phyloP scores from a whole-genome alignment of 2,888 invertebrate species.

The Lumbricus terrestris region DNA sequence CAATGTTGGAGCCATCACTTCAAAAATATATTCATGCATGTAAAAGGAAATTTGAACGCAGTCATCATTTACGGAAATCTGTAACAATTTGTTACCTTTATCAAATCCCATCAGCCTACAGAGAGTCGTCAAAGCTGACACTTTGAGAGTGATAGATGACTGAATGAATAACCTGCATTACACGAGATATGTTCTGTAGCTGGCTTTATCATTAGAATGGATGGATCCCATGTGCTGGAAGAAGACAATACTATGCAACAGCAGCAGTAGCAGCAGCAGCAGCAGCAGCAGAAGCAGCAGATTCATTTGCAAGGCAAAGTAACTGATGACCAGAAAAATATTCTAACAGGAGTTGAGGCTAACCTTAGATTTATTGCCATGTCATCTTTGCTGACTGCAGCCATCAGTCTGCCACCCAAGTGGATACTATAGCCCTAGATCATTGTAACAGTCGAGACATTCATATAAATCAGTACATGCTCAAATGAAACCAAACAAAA shows the following conservation, averaged over 20 bases:
- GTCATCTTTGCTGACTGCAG: slow-evolving; percentile 7
- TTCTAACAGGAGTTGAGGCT: not conserved
- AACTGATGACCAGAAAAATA: not conserved
- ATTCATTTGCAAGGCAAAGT: slow-evolving; percentile 17
- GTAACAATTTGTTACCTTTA: not conserved
- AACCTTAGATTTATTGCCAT: slow-evolving; percentile 12
- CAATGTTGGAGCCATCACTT: too few species aligned
- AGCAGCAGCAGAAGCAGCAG: not conserved
- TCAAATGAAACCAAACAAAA: slow-evolving; percentile 3
- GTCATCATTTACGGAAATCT: not conserved
- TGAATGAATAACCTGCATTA: not conserved
- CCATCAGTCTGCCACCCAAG: not conserved
- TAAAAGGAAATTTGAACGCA: not conserved
- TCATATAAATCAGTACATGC: not conserved
- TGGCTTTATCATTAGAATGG: not conserved
- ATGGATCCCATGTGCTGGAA: not conserved
- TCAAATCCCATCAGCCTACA: not conserved
- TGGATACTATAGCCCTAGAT: slow-evolving; percentile 13
- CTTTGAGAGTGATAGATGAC: not conserved
- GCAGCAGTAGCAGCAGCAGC: not conserved
- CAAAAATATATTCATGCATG: not conserved
- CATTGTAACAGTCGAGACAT: not conserved
- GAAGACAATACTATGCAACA: not conserved
- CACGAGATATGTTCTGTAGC: not conserved
- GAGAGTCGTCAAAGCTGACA: not conserved